These are phyloP conservation scores for Nannobrachium achirus DNA, from an alignment of 2,113 vertebrate genomes.

Conservation along the genomic window DNA sequence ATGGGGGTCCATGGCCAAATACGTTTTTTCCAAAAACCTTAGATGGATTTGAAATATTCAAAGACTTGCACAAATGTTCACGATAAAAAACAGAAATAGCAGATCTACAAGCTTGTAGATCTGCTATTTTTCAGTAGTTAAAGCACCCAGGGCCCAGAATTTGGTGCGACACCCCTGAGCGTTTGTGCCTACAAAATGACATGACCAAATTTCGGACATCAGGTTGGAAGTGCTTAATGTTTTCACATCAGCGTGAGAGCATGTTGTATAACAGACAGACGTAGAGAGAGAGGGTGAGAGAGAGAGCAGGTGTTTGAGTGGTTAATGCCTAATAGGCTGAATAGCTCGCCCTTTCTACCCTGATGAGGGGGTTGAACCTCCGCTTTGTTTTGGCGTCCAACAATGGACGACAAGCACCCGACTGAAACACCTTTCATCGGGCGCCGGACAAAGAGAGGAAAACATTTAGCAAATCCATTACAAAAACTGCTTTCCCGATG, in stretches of 20 bases:
- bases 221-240: conserved; percentile 10
- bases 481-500: conserved; percentile 43
- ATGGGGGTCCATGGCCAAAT: no score
- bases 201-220: no score
- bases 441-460: conserved; percentile 45
- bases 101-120: no score
- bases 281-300: conserved; percentile 38
- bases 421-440: conserved; percentile 63
- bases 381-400: conserved; percentile 60
- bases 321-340: conserved; percentile 67
- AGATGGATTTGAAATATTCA: no score
- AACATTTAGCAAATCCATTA: conserved; percentile 49
- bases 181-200: no score
- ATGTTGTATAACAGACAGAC: conserved; percentile 28
- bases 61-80: no score
- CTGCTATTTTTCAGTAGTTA: no score
- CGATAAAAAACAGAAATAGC: no score
- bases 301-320: conserved; percentile 81
- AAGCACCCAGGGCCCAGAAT: no score
- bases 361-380: conserved; percentile 65
- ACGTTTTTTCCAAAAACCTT: no score
- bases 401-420: conserved; percentile 58
- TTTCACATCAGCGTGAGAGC: conserved; percentile 26
- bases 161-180: no score
- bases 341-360: conserved; percentile 51